Evolutionary conservation across 2,113 vertebrate species (phyloP).

Genomic region (Peromyscus maniculatus): DNA sequence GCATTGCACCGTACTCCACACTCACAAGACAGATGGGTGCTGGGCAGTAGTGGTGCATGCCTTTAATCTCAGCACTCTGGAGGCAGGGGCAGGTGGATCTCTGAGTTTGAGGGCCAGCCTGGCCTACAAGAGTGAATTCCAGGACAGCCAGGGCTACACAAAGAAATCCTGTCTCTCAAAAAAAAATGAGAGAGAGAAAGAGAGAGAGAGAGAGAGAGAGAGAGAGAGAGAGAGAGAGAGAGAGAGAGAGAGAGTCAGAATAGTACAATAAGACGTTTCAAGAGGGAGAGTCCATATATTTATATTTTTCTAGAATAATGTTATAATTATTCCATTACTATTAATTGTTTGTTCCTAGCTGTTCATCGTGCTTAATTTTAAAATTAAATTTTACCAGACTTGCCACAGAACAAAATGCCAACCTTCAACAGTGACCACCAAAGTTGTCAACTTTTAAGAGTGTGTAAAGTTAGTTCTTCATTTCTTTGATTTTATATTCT

Average conservation of each 20-base stretch:
- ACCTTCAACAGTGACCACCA: neutral
- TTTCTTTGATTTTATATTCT: conserved; percentile 30
- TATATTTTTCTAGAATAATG: neutral
- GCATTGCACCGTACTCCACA: neutral
- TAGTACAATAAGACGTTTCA: neutral
- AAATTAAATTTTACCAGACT: neutral
- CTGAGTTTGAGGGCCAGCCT: neutral
- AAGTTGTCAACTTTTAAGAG: neutral
- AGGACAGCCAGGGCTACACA: neutral
- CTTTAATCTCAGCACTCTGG: neutral
- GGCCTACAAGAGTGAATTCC: neutral
- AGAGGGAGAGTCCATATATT: neutral
- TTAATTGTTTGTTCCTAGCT: neutral
- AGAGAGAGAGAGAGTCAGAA: too few species aligned
- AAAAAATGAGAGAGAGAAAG: neutral
- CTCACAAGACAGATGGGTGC: neutral
- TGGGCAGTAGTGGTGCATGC: neutral
- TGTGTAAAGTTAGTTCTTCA: conserved; percentile 16
- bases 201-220: too few species aligned
- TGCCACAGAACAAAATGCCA: neutral
- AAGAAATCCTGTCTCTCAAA: neutral
- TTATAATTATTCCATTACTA: neutral
- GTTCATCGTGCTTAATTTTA: neutral
- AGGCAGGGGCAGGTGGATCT: neutral
- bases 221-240: too few species aligned